Evolutionary conservation across 2,888 invertebrate genomes (phyloP).

Genomic region (Lithophane semibrunnea): DNA sequence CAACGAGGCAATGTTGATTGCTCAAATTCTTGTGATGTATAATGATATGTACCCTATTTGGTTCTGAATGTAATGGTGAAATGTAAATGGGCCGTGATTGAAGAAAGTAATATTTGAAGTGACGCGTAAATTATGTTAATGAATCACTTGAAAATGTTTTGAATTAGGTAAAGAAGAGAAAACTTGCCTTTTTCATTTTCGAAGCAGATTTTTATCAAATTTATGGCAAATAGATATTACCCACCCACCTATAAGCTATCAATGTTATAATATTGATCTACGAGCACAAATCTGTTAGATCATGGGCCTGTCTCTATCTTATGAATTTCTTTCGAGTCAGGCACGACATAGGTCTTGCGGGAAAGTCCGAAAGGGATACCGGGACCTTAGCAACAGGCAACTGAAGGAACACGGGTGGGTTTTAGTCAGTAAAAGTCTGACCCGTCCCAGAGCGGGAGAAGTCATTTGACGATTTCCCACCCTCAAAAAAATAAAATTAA

Average conservation of each 20-base stretch:
- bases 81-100: background rate
- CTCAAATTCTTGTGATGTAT: conserved; percentile 1
- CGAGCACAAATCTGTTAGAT: background rate
- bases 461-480: too few relatives aligned
- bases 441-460: too few relatives aligned
- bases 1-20: background rate
- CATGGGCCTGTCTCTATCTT: background rate
- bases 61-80: background rate
- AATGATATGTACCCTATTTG: background rate
- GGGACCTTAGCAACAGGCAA: too few relatives aligned
- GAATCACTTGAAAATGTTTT: background rate
- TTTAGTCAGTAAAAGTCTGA: too few relatives aligned
- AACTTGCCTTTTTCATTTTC: background rate
- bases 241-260: background rate
- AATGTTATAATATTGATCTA: background rate
- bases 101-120: conserved; percentile 2
- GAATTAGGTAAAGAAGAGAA: background rate
- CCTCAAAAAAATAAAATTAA: too few relatives aligned
- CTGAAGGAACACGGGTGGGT: too few relatives aligned
- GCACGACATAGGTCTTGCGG: background rate
- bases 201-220: background rate
- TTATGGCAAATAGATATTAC: background rate
- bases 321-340: background rate
- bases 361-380: too few relatives aligned
- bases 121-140: background rate